A percentile compares a stretch with the other conserved stretches of the same genome.
Evolutionary conservation across 2,888 invertebrate species (phyloP).

Genomic region (Polyploca ridens): DNA sequence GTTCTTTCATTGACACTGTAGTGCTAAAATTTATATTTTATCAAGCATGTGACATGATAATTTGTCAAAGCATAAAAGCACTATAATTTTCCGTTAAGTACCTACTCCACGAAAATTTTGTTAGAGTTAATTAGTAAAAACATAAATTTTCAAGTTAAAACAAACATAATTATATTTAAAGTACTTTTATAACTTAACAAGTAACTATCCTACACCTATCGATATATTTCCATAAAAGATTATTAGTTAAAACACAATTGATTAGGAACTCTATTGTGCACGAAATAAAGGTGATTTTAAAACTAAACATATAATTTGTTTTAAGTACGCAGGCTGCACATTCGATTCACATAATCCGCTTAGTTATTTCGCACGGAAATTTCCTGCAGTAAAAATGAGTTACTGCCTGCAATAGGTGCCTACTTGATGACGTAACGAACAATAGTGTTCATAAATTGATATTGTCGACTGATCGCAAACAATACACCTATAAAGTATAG

Average conservation of each 20-base stretch:
- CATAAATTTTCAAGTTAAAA: background rate
- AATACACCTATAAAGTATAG: background rate
- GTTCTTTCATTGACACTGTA: background rate
- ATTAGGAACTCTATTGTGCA: background rate
- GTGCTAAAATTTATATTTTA: background rate
- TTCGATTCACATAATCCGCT: conserved; percentile 4
- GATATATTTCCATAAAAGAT: background rate
- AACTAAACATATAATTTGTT: background rate
- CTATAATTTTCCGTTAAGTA: background rate
- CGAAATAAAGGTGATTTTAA: background rate
- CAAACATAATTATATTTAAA: too few relatives aligned
- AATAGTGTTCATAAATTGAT: conserved; percentile 32
- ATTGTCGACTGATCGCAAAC: conserved; percentile 18
- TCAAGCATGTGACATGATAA: background rate
- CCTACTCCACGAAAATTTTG: background rate
- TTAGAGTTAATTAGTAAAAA: background rate
- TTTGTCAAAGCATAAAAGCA: conserved; percentile 2
- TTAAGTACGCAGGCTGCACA: background rate
- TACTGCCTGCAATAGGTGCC: background rate
- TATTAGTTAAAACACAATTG: background rate
- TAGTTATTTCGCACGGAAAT: conserved; percentile 30
- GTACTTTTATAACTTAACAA: background rate
- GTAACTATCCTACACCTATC: background rate
- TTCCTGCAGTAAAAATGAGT: conserved; percentile 35
- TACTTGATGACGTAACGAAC: conserved; percentile 27